Conservation (phyloP, 2,888 invertebrate species). For the Ariolimax columbianus region DNA sequence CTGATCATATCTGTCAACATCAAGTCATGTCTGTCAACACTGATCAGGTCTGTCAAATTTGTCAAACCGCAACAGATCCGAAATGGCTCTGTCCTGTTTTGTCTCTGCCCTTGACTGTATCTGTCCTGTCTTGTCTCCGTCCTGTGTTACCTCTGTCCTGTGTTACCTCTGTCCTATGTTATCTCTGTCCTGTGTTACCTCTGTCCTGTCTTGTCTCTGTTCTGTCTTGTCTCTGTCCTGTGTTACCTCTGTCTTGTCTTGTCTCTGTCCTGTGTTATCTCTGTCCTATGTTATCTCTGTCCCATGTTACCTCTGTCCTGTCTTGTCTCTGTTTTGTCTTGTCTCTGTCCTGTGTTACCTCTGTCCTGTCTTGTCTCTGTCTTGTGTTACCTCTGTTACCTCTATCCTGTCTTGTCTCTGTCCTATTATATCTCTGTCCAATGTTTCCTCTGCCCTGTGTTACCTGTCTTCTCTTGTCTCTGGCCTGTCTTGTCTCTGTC, state of each 20-base stretch:
- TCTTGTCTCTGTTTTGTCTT: neutral
- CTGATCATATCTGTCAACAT: too few species aligned
- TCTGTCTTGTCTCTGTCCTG: neutral
- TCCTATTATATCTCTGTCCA: neutral
- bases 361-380: neutral
- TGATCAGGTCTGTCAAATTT: too few species aligned
- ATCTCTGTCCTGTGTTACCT: neutral
- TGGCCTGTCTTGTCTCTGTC: too few species aligned
- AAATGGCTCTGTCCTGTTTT: neutral
- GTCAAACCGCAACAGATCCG: too few species aligned
- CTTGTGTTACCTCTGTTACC: neutral
- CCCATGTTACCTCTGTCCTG: neutral
- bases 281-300: neutral
- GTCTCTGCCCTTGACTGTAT: neutral
- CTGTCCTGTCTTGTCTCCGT: neutral
- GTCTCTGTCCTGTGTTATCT: neutral
- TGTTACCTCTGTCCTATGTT: neutral
- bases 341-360: conserved; percentile 17
- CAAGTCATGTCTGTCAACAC: too few species aligned
- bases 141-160: neutral
- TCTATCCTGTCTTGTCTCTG: neutral
- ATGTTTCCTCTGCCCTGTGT: neutral
- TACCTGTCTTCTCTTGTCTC: neutral
- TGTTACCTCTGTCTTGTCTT: neutral
- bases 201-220: neutral